These are phyloP conservation scores for Allygus modestus DNA, from an alignment of 2,888 invertebrate species.

Conservation along the genomic window DNA sequence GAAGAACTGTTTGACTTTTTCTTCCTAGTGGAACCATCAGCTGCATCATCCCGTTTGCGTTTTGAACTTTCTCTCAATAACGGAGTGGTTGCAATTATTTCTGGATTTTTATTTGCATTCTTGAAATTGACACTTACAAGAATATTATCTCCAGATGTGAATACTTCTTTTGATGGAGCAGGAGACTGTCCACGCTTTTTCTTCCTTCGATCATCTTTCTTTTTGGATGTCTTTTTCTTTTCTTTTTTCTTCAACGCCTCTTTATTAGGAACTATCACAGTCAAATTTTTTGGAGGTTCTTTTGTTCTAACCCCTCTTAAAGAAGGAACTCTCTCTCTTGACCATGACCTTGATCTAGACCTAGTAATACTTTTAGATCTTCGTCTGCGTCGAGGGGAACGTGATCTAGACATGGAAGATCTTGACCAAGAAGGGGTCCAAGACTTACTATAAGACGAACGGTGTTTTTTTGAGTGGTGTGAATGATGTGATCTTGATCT, in stretches of 20 bases:
- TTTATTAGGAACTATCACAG: constrained; percentile 78
- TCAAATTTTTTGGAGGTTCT: constrained; percentile 77
- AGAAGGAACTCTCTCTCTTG: constrained; percentile 73
- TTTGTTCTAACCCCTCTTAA: constrained; percentile 79
- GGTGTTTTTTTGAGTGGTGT: constrained; percentile 71
- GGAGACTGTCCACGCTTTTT: constrained; percentile 75
- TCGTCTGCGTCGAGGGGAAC: constrained; percentile 70
- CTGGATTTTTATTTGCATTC: constrained; percentile 70
- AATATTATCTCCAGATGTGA: constrained; percentile 95
- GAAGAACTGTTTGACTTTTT: constrained; percentile 72
- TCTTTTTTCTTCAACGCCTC: constrained; percentile 77
- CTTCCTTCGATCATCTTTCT: constrained; percentile 74
- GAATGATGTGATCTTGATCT: constrained; percentile 73
- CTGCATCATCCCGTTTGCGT: constrained; percentile 74
- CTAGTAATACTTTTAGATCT: constrained; percentile 61
- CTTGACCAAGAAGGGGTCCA: constrained; percentile 79
- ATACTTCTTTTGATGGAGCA: constrained; percentile 92
- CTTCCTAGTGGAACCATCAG: constrained; percentile 69
- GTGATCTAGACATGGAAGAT: constrained; percentile 77
- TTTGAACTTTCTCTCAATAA: constrained; percentile 71
- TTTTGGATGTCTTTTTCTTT: constrained; percentile 74
- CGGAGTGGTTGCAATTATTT: constrained; percentile 67
- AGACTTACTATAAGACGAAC: constrained; percentile 56
- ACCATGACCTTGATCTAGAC: constrained; percentile 69
- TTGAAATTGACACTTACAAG: constrained; percentile 93